Base-by-base conservation (phyloP, 1,140 invertebrate species). In the Drosophila willistoni region DNA sequence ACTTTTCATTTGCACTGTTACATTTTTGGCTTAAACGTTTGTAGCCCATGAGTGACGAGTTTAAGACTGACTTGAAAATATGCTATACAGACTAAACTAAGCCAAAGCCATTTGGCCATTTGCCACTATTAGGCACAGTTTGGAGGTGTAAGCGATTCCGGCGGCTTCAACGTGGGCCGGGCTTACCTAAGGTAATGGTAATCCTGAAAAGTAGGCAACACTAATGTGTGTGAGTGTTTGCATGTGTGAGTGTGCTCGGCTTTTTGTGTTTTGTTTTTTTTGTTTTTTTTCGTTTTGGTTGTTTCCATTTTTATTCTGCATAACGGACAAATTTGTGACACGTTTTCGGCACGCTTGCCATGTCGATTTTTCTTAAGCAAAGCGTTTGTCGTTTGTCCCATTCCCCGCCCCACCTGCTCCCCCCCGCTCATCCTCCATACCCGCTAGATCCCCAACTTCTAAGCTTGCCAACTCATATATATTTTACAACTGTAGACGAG, bases 341-440 rank as follows among this genome's bases (percentile, higher is more conserved):
- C 83, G 83, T 86, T 86, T 86, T 59, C 83, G 83, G 82, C 83
- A 86, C 84, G 79, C 89, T 87, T 73, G 70, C 84, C 84, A 89
- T 79, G 83, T 87, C 84, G 80, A 87, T 87, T 87, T 87, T 87
- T 87, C 84, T 87, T 89, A 79, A 77, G 83, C 84, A 75, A 73
- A 79, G 71, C 80, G 80, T 79, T 82, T 86, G 75, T 72, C 82
- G 75, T 79, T 75, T 77, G 78, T 70, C 74, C 73, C 67, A 33
- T 62, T 22, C 3, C 17, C 44, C 17, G 9, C 19, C 7, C 44
- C 44, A 17, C 44, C 17, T 47, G 44, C 14, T 17, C 4, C 44
- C 44, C 44, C 4, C 44, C 44, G 17, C 44, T 19, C 44, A 7
- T 1, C 6, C 17, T 2, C 9, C 44, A 12, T 14, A 1, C 19